Base-by-base conservation (phyloP, 2,888 invertebrate species). In the Drosophila limbata region DNA sequence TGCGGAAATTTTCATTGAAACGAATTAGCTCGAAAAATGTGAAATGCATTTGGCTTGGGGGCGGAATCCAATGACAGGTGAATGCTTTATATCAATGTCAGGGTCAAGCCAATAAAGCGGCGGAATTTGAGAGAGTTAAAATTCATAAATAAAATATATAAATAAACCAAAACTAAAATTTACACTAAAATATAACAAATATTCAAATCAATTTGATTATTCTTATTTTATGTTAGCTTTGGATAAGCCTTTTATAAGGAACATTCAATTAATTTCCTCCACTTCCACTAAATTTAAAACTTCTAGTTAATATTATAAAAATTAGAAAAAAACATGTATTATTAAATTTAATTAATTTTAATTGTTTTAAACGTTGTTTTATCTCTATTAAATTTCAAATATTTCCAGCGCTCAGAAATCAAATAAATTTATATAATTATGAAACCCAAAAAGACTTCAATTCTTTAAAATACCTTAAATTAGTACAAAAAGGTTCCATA, bases 1-100 rank as follows among this genome's bases (percentile, higher is more conserved):
- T 88, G 85, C 84, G 85, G 85, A 85, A 84, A 85, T 88, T 85
- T 85, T 88, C 86, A 85, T 86, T 85, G 84, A 85, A 86, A 78
- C 60, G 68, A 84, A 84, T 84, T 84, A 87, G 87, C 87, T 76
- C 39, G 40, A 59, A 60, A 65, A 70, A 42, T 55, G 55, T 47
- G 47, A 53, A 73, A 64, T 72, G 51, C 31, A 57, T 76, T 77
- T 51, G 1, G 25, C 0, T 44, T 50, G 37, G 33, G 44, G 59
- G 17, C 9, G 25, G 5, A 19, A 3, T n/a, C n/a, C 64, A 47
- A 15, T 45, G 53, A 21, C 47, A 72, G 84, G 65, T 84, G 77
- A 86, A 86, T 62, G 80, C 55, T 67, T 76, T 65, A 51, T 71
- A 82, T 80, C 82, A 84, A 84, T 87, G 84, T 87, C 84, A 84